A percentile compares a stretch with the other conserved stretches of the same genome.
These are phyloP conservation scores for Colinus virginianus DNA, from an alignment of 2,113 vertebrate species.

Conservation along the genomic window DNA sequence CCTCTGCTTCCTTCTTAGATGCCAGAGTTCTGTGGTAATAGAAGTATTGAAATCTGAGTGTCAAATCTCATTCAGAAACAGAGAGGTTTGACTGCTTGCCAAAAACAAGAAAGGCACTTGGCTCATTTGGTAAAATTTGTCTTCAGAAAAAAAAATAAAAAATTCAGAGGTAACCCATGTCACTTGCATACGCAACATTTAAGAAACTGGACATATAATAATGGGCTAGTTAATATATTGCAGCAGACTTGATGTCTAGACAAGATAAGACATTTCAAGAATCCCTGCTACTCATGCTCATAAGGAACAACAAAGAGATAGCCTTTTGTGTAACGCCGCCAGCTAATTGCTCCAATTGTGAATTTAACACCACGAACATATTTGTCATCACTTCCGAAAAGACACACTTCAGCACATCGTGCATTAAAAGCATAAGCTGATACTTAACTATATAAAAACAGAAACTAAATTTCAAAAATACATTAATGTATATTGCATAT, in stretches of 20 bases:
- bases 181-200: constrained; percentile 42
- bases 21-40: constrained; percentile 9
- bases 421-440: constrained; percentile 38
- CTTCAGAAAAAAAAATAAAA: constrained; percentile 4
- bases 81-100: constrained; percentile 6
- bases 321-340: constrained; percentile 45
- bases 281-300: constrained; percentile 40
- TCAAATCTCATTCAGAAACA: constrained; percentile 22
- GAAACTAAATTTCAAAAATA: constrained; percentile 3
- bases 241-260: constrained; percentile 85
- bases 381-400: constrained; percentile 30
- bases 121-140: constrained; percentile 16
- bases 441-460: constrained; percentile 5
- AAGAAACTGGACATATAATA: constrained; percentile 61
- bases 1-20: not conserved
- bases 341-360: constrained; percentile 35
- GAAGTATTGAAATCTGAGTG: not conserved
- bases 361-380: constrained; percentile 41
- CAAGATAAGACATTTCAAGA: constrained; percentile 81
- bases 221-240: constrained; percentile 57
- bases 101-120: constrained; percentile 14
- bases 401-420: constrained; percentile 16
- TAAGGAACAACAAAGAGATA: constrained; percentile 66
- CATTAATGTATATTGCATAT: not conserved
- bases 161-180: constrained; percentile 29